phyloP scores from a whole-genome alignment of 2,113 vertebrate genomes.

The Dermatemys mawii region DNA sequence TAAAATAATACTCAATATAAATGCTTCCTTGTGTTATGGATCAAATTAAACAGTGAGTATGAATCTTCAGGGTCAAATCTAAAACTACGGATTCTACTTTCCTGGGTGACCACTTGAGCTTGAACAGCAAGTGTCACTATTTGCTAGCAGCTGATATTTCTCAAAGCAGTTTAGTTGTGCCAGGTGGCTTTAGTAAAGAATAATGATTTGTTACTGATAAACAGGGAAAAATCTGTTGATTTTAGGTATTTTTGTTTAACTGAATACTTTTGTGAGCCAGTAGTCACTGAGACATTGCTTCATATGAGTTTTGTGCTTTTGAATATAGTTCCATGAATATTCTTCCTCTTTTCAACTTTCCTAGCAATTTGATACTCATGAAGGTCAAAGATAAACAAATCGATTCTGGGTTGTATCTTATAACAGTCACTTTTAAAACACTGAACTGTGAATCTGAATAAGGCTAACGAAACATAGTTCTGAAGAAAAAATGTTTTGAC shows the following conservation, averaged over 20 bases:
- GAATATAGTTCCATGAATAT: background rate
- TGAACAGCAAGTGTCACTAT: slow-evolving; percentile 28
- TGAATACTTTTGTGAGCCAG: background rate
- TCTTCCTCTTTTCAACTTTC: background rate
- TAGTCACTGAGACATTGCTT: background rate
- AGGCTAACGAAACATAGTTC: background rate
- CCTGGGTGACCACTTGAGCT: slow-evolving; percentile 2
- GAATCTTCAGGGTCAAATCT: background rate
- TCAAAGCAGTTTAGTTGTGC: slow-evolving; percentile 9
- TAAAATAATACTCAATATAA: background rate
- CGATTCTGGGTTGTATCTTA: background rate
- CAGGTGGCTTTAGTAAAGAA: slow-evolving; percentile 43
- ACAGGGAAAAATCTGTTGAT: background rate
- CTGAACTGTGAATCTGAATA: background rate
- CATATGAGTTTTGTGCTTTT: background rate
- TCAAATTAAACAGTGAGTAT: slow-evolving; percentile 26
- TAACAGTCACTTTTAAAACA: background rate
- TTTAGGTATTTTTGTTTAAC: background rate
- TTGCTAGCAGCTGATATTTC: slow-evolving; percentile 54
- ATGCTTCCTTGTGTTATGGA: background rate
- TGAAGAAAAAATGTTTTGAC: background rate
- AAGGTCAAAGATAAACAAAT: background rate
- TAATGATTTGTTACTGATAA: slow-evolving; percentile 36
- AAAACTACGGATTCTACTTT: slow-evolving; percentile 33
- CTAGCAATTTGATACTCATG: background rate